Evolutionary conservation across 2,888 invertebrate genomes (phyloP).

Genomic region (Chironomus tentans): DNA sequence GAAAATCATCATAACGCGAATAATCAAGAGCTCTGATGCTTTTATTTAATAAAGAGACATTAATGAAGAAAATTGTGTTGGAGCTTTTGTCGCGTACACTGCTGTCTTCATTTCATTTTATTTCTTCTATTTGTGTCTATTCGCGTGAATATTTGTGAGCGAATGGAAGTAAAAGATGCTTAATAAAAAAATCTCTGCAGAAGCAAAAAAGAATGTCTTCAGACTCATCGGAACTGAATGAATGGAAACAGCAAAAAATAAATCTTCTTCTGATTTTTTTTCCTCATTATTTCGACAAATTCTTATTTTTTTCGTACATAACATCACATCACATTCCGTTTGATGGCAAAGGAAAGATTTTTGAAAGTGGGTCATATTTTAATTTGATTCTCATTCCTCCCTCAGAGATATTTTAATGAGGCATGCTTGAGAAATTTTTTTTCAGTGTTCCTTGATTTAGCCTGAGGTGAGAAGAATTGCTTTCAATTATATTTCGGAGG

Average conservation of each 20-base stretch:
- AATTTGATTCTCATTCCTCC: neutral
- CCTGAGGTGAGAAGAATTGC: no score
- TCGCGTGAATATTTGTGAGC: neutral
- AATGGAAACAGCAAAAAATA: neutral
- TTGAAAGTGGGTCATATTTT: neutral
- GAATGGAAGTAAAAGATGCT: no score
- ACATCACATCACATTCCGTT: neutral
- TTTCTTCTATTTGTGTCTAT: neutral
- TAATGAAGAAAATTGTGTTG: neutral
- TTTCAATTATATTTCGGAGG: no score
- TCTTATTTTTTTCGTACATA: no score
- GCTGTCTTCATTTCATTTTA: neutral
- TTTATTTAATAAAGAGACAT: constrained; percentile 16
- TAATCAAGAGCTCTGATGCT: constrained; percentile 13
- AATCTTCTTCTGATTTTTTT: no score
- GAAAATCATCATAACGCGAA: neutral
- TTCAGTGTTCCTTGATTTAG: neutral
- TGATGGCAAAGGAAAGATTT: neutral
- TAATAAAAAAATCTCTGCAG: neutral
- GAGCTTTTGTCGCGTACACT: neutral
- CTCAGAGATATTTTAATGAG: neutral
- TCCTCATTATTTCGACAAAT: no score
- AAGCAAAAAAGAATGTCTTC: neutral
- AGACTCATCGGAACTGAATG: neutral
- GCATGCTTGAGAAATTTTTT: neutral